Evolutionary conservation across 2,888 invertebrate species (phyloP).

Genomic region (Euzetes globulus): DNA sequence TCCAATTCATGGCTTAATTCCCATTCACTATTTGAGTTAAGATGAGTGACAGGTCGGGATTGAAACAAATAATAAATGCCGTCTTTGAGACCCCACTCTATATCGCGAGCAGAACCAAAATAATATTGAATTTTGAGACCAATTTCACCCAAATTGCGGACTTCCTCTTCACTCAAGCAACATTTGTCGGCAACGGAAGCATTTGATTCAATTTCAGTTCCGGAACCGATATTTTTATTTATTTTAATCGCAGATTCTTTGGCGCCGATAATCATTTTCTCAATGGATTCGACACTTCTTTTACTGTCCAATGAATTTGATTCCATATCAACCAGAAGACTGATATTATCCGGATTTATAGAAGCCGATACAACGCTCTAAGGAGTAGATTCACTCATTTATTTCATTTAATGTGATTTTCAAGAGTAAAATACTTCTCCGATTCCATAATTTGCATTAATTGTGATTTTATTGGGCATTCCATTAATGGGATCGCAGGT

Average conservation of each 20-base stretch:
- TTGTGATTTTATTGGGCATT: slow-evolving; percentile 59
- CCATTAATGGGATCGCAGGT: slow-evolving; percentile 67
- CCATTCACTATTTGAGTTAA: slow-evolving; percentile 65
- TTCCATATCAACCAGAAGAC: slow-evolving; percentile 8
- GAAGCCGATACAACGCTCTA: slow-evolving; percentile 60
- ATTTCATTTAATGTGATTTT: no score
- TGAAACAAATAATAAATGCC: slow-evolving; percentile 56
- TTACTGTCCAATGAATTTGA: slow-evolving; percentile 15
- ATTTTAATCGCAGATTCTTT: neutral
- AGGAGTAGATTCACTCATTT: no score
- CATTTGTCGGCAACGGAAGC: neutral
- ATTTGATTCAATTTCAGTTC: neutral
- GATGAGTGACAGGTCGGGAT: slow-evolving; percentile 67
- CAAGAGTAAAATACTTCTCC: slow-evolving; percentile 51
- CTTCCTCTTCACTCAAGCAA: neutral
- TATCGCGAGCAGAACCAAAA: slow-evolving; percentile 55
- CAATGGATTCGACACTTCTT: slow-evolving; percentile 13
- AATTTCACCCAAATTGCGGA: neutral
- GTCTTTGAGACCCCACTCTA: slow-evolving; percentile 68
- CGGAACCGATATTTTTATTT: neutral
- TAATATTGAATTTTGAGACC: slow-evolving; percentile 49
- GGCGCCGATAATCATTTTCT: neutral
- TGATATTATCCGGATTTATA: slow-evolving; percentile 66
- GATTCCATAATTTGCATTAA: slow-evolving; percentile 72
- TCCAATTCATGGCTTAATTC: slow-evolving; percentile 73